phyloP scores from a whole-genome alignment of 2,888 invertebrate species.

The Paralinhomoeus sp. region DNA sequence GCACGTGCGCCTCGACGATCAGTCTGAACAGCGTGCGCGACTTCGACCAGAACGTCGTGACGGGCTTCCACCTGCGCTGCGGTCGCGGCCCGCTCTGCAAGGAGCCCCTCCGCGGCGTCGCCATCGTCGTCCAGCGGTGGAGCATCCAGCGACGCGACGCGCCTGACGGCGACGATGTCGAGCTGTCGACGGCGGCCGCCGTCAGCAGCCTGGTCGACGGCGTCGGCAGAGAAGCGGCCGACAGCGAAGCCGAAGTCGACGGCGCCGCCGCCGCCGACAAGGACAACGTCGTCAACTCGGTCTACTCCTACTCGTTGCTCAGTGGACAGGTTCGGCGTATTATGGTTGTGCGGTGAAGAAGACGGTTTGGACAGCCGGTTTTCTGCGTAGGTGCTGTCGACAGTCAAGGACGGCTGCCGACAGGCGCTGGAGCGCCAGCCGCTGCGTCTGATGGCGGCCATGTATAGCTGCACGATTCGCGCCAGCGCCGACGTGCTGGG shows the following conservation, averaged over 20 bases:
- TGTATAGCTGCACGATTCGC: constrained; percentile 59
- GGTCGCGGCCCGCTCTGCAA: constrained; percentile 53
- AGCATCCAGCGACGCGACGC: constrained; percentile 14
- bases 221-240: constrained; percentile 85
- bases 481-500: constrained; percentile 67
- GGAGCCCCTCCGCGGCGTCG: constrained; percentile 85
- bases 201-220: constrained; percentile 53
- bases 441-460: constrained; percentile 74
- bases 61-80: constrained; percentile 45
- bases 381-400: constrained; percentile 57
- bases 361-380: too few species aligned
- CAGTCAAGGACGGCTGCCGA: constrained; percentile 46
- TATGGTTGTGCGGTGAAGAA: too few species aligned
- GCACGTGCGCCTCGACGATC: too few species aligned
- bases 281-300: too few species aligned
- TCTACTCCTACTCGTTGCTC: too few species aligned
- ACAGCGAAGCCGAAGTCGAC: constrained; percentile 52
- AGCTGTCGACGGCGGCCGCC: constrained; percentile 42
- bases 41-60: constrained; percentile 47
- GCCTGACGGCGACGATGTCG: constrained; percentile 53
- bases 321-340: too few species aligned
- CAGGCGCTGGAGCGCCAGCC: constrained; percentile 29
- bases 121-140: constrained; percentile 69
- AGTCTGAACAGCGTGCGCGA: too few species aligned
- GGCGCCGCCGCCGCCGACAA: neutral